Evolutionary conservation across 1,140 invertebrate genomes (phyloP), one percentile per base, ranked within the genome.

Genomic region (Phthorimaea operculella): DNA sequence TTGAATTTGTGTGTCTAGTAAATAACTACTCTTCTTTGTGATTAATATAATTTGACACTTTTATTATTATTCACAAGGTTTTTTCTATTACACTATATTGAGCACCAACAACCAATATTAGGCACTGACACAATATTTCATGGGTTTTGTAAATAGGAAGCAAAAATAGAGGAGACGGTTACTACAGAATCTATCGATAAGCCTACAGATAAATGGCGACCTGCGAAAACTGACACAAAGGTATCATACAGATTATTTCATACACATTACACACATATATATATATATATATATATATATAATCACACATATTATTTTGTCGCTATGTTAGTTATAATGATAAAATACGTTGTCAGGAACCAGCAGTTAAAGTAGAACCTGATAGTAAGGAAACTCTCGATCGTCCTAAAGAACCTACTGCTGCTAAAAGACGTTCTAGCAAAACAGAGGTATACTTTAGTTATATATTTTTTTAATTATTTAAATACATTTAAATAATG

Each of bases 171-270:
- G 67, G 77, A 76, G 55, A 69, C 63, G 54, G 62, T 66, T 63
- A 66, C 57, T 58, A 57, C 68, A 66, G 71, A 69, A 57, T 54
- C 64, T 61, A 57, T 66, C 28, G 64, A 82, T 71, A 79, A 67
- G 63, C 65, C 62, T 62, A 64, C 74, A 66, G 73, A 76, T 60
- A 68, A 71, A 56, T 68, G 76, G 77, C 78, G 72, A 75, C 74
- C 68, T 70, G 71, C 74, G 67, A 74, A 79, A 72, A 68, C 70
- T 70, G 62, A 81, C 59, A 79, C 76, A 70, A 71, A 83, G 80
- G 80, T 83, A 83, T 66, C 21, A 28, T 28, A 28, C 21, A 28
- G 2, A 28, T 28, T 28, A 28, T 28, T 28, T 28, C 6, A 28
- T 28, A 28, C 21, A 28, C n/a, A n/a, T n/a, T n/a, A n/a, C 21